Percentiles rank a stretch among this genome's conserved stretches.
Evolutionary conservation across 2,888 invertebrate species (phyloP).

Genomic region (Ametastegia equiseti): DNA sequence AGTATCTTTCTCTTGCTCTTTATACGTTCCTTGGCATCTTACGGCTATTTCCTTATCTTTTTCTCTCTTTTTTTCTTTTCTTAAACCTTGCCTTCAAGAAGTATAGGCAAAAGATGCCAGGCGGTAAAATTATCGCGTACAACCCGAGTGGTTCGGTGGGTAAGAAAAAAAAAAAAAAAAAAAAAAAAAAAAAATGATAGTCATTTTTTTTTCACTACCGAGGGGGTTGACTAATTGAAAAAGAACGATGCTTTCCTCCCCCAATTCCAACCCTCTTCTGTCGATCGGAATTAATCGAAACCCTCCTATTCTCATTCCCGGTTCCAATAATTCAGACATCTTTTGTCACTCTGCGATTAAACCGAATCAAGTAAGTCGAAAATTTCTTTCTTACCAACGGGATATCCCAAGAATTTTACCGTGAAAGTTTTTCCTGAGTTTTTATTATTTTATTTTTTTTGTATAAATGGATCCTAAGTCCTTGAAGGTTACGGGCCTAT

Average conservation of each 20-base stretch:
- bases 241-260: background rate
- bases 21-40: background rate
- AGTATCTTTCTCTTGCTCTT: background rate
- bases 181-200: too few relatives aligned
- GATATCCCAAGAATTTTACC: too few relatives aligned
- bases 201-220: background rate
- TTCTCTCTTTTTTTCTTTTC: background rate
- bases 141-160: too few relatives aligned
- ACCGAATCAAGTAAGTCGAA: constrained; percentile 30
- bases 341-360: constrained; percentile 9
- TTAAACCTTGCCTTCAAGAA: background rate
- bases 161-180: too few relatives aligned
- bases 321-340: background rate
- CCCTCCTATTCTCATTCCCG: background rate
- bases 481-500: background rate
- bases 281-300: constrained; percentile 6
- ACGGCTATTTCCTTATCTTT: background rate
- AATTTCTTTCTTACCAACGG: background rate
- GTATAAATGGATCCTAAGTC: constrained; percentile 25
- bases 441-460: background rate
- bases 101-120: background rate
- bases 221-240: background rate
- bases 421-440: background rate
- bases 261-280: too few relatives aligned
- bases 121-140: constrained; percentile 6